Evolutionary conservation across 2,888 invertebrate genomes (phyloP).

Genomic region (Hypena proboscidalis): DNA sequence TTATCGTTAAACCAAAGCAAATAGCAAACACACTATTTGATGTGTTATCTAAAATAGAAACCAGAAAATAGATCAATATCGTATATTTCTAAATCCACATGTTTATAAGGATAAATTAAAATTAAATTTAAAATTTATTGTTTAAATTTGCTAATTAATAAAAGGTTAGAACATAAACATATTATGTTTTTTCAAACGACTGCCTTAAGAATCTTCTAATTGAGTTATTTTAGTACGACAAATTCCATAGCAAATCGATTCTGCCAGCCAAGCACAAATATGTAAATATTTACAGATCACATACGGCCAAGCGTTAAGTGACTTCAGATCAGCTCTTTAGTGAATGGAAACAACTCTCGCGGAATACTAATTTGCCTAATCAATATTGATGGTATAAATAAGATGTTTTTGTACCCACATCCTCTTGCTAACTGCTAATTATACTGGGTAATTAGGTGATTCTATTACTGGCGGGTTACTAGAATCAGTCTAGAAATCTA

Average conservation of each 20-base stretch:
- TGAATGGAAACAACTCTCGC: slow-evolving; percentile 33
- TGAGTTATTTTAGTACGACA: slow-evolving; percentile 2
- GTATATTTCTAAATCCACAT: too few species aligned
- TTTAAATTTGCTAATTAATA: too few species aligned
- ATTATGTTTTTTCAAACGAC: too few species aligned
- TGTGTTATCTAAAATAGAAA: too few species aligned
- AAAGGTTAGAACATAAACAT: too few species aligned
- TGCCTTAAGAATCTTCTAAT: too few species aligned
- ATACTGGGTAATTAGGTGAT: slow-evolving; percentile 23
- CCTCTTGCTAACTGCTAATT: slow-evolving; percentile 33
- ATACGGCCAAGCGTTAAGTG: slow-evolving; percentile 29
- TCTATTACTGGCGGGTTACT: slow-evolving; percentile 14
- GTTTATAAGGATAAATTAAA: too few species aligned
- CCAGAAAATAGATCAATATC: too few species aligned
- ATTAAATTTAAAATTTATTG: too few species aligned
- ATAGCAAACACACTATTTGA: too few species aligned
- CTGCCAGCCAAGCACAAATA: slow-evolving; percentile 18
- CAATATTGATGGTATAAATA: slow-evolving; percentile 33
- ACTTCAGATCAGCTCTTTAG: slow-evolving; percentile 21
- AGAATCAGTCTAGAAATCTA: not conserved
- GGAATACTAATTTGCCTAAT: slow-evolving; percentile 41
- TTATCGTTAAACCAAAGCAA: too few species aligned
- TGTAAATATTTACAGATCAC: slow-evolving; percentile 34
- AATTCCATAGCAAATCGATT: not conserved
- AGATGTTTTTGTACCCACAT: slow-evolving; percentile 23